phyloP scores from a whole-genome alignment of 2,797 vertebrate species.

The Ceryle rudis region DNA sequence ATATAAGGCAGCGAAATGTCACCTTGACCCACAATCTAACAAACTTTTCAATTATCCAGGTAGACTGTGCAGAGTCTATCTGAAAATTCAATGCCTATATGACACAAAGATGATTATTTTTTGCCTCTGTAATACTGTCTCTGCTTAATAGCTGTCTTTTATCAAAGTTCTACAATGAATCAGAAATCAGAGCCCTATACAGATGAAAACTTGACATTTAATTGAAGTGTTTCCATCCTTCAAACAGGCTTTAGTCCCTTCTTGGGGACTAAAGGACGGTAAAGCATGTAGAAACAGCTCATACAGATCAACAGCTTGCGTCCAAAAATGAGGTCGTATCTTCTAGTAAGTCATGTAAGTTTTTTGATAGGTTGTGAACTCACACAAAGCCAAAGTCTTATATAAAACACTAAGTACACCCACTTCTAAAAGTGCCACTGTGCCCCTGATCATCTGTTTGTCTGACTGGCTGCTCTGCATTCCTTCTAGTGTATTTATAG shows the following conservation, averaged over 20 bases:
- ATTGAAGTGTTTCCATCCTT: not conserved
- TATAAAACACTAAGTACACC: not conserved
- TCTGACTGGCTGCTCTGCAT: not conserved
- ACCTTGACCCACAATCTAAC: not conserved
- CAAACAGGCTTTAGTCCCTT: not conserved
- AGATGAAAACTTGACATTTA: not conserved
- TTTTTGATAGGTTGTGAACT: not conserved
- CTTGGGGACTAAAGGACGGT: not conserved
- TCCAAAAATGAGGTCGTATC: not conserved
- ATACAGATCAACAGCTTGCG: not conserved
- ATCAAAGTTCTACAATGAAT: not conserved
- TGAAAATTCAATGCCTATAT: not conserved
- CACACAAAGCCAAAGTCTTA: not conserved
- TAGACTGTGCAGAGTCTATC: not conserved
- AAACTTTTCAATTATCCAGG: not conserved
- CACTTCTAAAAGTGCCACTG: not conserved
- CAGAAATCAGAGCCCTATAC: not conserved
- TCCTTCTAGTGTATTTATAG: slow-evolving; percentile 14
- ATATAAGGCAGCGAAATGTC: not conserved
- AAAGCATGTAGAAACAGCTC: not conserved
- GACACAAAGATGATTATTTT: not conserved
- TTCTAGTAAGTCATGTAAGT: not conserved
- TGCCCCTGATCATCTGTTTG: not conserved
- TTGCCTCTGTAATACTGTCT: not conserved
- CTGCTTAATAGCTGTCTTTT: not conserved